phyloP scores from a whole-genome alignment of 1,140 invertebrate genomes.

The Metopolophium dirhodum region DNA sequence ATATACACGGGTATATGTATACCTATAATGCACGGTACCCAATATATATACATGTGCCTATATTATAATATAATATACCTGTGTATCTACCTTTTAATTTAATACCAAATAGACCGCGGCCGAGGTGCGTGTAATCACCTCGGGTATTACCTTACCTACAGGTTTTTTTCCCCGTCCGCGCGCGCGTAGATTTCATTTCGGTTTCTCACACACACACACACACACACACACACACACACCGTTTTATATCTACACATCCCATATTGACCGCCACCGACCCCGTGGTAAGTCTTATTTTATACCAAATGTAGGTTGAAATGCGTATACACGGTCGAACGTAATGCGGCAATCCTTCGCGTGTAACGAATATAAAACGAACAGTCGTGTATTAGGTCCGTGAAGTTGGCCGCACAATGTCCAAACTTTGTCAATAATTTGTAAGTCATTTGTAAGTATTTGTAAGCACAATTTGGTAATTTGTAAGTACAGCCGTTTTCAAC shows the following conservation, averaged over 20 bases:
- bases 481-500: no score
- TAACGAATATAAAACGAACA: no score
- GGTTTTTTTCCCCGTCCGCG: not conserved
- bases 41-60: not conserved
- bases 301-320: no score
- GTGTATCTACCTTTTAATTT: not conserved
- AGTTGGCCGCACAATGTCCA: no score
- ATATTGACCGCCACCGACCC: not conserved
- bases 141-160: not conserved
- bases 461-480: no score
- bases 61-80: no score
- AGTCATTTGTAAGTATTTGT: no score
- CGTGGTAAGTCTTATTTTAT: not conserved
- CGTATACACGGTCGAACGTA: no score
- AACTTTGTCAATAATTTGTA: no score
- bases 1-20: not conserved
- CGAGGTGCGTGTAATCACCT: not conserved
- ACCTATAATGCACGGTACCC: not conserved
- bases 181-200: not conserved
- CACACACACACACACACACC: not conserved
- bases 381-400: no score
- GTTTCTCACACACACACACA: not conserved
- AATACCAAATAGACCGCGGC: constrained; percentile 22
- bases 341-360: no score
- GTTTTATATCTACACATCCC: not conserved